These are phyloP conservation scores for Drosophila punjabiensis DNA, from an alignment of 1,140 invertebrate species.

Conservation along the genomic window DNA sequence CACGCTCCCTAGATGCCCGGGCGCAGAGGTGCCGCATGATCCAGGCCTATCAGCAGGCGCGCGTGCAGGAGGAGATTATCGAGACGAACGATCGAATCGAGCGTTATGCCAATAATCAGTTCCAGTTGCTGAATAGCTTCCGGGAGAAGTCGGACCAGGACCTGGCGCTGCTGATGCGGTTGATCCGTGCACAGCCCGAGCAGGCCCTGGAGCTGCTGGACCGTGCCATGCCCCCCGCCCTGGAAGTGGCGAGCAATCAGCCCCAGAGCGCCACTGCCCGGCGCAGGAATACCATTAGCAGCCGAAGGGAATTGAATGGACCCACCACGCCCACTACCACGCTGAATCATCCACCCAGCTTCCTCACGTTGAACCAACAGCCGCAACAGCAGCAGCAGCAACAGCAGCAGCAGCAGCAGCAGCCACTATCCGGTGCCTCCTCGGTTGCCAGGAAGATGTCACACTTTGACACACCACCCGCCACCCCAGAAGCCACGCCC, in stretches of 20 bases:
- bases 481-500: conserved; percentile 83
- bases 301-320: conserved; percentile 63
- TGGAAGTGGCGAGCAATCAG: conserved; percentile 63
- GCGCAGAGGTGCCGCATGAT: conserved; percentile 60
- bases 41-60: conserved; percentile 54
- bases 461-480: conserved; percentile 83
- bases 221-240: conserved; percentile 55
- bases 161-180: conserved; percentile 46
- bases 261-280: conserved; percentile 26
- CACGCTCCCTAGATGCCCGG: conserved; percentile 21
- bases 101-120: conserved; percentile 69
- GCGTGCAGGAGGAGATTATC: conserved; percentile 72
- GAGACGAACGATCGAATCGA: conserved; percentile 72
- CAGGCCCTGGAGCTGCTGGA: conserved; percentile 56
- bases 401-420: conserved; percentile 21
- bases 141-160: conserved; percentile 82
- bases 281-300: conserved; percentile 80
- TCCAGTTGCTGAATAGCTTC: conserved; percentile 75
- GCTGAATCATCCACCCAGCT: conserved; percentile 59
- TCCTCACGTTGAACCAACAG: conserved; percentile 49
- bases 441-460: conserved; percentile 71
- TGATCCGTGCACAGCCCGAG: conserved; percentile 62
- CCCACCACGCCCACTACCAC: conserved; percentile 74
- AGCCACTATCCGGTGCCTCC: conserved; percentile 35
- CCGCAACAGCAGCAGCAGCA: conserved; percentile 36